A percentile compares a stretch with the other conserved stretches of the same genome.
These are phyloP conservation scores for Sisyra nigra DNA, from an alignment of 2,888 invertebrate species.

Conservation along the genomic window DNA sequence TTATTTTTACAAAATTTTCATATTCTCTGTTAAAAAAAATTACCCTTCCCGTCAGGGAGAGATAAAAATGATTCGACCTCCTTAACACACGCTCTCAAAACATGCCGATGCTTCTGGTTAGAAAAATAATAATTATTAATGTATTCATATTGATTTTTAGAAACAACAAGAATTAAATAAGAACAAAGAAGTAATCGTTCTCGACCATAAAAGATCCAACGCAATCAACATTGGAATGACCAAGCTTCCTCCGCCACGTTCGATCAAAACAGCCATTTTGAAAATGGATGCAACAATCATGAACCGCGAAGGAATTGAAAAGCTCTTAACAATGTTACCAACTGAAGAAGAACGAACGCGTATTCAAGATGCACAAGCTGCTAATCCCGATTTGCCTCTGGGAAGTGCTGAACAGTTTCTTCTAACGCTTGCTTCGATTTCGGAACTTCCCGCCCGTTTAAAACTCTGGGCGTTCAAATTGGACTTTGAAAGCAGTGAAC, in stretches of 20 bases:
- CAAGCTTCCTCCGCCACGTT: constrained; percentile 90
- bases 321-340: constrained; percentile 92
- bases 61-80: too few relatives aligned
- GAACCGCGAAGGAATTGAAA: constrained; percentile 96
- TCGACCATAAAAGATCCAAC: constrained; percentile 95
- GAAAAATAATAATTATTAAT: too few relatives aligned
- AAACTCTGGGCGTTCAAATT: constrained; percentile 97
- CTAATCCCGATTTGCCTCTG: constrained; percentile 75
- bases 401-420: constrained; percentile 98
- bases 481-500: constrained; percentile 93
- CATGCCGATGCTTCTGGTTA: too few relatives aligned
- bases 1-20: too few relatives aligned
- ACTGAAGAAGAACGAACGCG: constrained; percentile 92
- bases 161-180: constrained; percentile 72
- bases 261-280: constrained; percentile 96
- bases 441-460: constrained; percentile 81
- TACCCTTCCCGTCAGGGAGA: too few relatives aligned
- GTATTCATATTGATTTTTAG: constrained; percentile 30
- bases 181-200: constrained; percentile 82
- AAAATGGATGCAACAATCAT: constrained; percentile 99
- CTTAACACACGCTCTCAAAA: too few relatives aligned
- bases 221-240: constrained; percentile 99
- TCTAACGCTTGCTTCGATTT: constrained; percentile 88
- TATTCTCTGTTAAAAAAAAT: too few relatives aligned
- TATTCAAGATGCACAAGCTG: constrained; percentile 89